Percentiles rank a stretch among this genome's conserved stretches.
These are phyloP conservation scores for Drosophila ironensis DNA, from an alignment of 1,140 invertebrate genomes.

Conservation along the genomic window DNA sequence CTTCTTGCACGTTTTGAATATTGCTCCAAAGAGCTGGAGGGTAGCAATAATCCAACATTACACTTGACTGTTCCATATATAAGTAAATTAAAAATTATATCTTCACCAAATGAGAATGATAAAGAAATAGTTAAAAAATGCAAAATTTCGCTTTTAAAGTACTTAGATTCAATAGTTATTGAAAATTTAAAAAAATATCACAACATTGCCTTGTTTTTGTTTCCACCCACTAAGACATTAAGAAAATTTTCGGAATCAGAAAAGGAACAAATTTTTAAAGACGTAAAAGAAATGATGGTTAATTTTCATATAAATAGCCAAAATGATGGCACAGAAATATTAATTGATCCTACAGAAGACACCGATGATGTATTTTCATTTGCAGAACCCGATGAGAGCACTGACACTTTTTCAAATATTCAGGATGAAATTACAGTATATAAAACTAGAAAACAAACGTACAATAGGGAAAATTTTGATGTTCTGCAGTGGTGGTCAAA, in stretches of 20 bases:
- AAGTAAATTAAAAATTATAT: slow-evolving; percentile 8
- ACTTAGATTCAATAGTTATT: neutral
- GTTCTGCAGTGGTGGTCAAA: too few species aligned
- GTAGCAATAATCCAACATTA: slow-evolving; percentile 1
- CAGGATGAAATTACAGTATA: too few species aligned
- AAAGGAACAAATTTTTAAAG: neutral
- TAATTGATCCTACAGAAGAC: slow-evolving; percentile 1
- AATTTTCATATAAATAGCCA: neutral
- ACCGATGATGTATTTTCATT: slow-evolving; percentile 6
- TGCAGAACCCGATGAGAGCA: neutral
- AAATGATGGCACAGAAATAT: slow-evolving; percentile 1
- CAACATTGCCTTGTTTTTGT: neutral
- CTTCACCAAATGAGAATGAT: slow-evolving; percentile 2
- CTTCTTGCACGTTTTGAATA: slow-evolving; percentile 7
- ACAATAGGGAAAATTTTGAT: too few species aligned
- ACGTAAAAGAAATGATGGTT: neutral
- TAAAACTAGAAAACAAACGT: too few species aligned
- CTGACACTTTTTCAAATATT: too few species aligned
- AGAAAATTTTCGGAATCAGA: neutral
- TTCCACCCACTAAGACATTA: slow-evolving; percentile 2
- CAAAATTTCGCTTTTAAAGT: neutral
- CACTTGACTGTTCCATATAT: slow-evolving; percentile 1
- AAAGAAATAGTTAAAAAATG: slow-evolving; percentile 5
- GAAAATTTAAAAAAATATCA: neutral
- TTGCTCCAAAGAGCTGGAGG: slow-evolving; percentile 4